phyloP scores from a whole-genome alignment of 2,888 invertebrate genomes.

The Habrosyne pyritoides region DNA sequence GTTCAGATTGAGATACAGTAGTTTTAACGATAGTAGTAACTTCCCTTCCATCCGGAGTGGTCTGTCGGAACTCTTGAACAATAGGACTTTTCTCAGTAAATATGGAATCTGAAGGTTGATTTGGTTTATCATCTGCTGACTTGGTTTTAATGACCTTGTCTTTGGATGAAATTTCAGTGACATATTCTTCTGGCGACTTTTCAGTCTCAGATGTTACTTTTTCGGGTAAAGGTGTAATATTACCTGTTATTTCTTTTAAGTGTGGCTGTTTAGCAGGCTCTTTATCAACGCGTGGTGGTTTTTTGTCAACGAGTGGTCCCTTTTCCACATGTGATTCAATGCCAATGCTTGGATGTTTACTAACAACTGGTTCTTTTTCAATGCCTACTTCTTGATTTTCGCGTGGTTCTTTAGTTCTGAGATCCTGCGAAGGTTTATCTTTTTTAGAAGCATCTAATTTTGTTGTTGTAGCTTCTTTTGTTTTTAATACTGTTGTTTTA shows the following conservation, averaged over 20 bases:
- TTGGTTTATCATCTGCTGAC: neutral
- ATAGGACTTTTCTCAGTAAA: neutral
- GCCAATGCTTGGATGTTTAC: neutral
- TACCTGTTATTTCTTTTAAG: constrained; percentile 21
- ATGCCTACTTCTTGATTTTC: constrained; percentile 9
- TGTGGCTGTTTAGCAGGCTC: neutral
- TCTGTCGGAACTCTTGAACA: constrained; percentile 38
- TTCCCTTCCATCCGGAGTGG: constrained; percentile 46
- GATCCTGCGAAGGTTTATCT: constrained; percentile 11
- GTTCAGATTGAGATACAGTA: constrained; percentile 49
- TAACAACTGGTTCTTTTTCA: constrained; percentile 9
- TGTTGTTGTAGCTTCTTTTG: constrained; percentile 49
- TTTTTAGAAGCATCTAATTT: constrained; percentile 38
- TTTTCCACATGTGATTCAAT: neutral
- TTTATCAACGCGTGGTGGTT: neutral
- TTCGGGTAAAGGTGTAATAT: neutral
- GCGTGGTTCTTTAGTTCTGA: constrained; percentile 8
- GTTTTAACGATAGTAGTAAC: constrained; percentile 55
- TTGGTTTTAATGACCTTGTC: neutral
- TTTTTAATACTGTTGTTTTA: constrained; percentile 50
- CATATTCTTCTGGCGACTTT: neutral
- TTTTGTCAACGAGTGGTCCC: constrained; percentile 12
- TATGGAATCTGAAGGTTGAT: neutral
- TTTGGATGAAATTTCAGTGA: neutral
- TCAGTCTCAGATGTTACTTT: neutral